Evolutionary conservation across 1,140 invertebrate species (phyloP).

Genomic region (Daktulosphaira vitifoliae): DNA sequence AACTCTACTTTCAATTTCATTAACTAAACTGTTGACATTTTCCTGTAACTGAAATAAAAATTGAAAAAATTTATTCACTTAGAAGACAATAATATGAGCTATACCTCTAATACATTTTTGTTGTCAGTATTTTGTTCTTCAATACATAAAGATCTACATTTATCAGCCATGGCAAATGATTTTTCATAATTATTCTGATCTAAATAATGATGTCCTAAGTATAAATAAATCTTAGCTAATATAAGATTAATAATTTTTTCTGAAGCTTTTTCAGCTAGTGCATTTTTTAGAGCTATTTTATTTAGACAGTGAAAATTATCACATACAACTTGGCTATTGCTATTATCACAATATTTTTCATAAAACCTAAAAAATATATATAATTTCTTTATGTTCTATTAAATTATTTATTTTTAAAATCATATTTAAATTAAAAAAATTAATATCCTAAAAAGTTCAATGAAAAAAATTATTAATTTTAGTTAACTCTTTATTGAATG

Average conservation of each 20-base stretch:
- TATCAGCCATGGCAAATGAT: not conserved
- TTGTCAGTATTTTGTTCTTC: not conserved
- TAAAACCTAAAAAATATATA: slow-evolving; percentile 3
- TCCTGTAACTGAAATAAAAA: not conserved
- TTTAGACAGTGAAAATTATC: not conserved
- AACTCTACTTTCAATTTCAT: not conserved
- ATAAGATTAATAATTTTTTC: not conserved
- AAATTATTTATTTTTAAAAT: too few species aligned
- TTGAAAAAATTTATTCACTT: too few species aligned
- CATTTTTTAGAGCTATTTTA: slow-evolving; percentile 5
- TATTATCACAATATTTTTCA: slow-evolving; percentile 3
- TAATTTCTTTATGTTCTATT: too few species aligned
- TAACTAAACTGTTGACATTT: not conserved
- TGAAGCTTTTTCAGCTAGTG: not conserved
- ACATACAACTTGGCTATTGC: not conserved
- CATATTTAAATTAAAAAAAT: too few species aligned
- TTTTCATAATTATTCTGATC: slow-evolving; percentile 12
- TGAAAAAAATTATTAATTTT: too few species aligned
- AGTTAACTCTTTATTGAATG: too few species aligned
- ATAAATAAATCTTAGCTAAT: slow-evolving; percentile 19
- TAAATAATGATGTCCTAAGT: slow-evolving; percentile 22
- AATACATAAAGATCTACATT: not conserved
- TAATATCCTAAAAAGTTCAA: too few species aligned
- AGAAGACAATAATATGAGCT: too few species aligned
- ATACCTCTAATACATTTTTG: not conserved